phyloP scores from a whole-genome alignment of 2,113 vertebrate species.

The Clupea harengus region DNA sequence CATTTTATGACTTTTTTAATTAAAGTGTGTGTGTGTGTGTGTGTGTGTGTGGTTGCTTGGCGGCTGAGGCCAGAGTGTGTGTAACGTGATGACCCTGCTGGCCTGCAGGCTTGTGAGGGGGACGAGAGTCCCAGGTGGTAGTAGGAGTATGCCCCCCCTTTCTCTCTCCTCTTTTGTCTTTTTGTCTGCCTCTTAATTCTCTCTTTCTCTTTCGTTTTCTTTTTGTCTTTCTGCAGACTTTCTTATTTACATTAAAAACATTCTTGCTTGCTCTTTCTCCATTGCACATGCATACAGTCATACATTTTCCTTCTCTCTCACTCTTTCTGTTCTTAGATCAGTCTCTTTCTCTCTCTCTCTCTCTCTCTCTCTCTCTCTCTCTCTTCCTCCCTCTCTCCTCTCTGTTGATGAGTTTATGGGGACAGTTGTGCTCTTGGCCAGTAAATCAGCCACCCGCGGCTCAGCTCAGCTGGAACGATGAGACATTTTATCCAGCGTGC shows the following conservation, averaged over 20 bases:
- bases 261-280: too few relatives aligned
- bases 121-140: neutral
- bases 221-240: neutral
- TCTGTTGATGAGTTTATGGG: neutral
- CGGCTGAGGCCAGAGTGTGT: neutral
- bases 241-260: too few relatives aligned
- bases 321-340: neutral
- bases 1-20: constrained; percentile 19
- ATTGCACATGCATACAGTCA: neutral
- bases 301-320: neutral
- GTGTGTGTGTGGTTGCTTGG: neutral
- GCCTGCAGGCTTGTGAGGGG: neutral
- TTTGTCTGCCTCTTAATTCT: neutral
- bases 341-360: neutral
- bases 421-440: neutral
- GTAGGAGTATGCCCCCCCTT: neutral
- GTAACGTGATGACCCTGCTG: constrained; percentile 11
- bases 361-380: neutral
- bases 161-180: neutral
- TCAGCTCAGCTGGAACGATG: neutral
- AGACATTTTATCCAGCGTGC: neutral
- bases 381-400: neutral
- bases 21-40: constrained; percentile 20
- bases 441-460: neutral
- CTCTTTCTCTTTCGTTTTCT: neutral